Base-by-base conservation (phyloP, 1,140 invertebrate species). In the Drosophila oshimai region DNA sequence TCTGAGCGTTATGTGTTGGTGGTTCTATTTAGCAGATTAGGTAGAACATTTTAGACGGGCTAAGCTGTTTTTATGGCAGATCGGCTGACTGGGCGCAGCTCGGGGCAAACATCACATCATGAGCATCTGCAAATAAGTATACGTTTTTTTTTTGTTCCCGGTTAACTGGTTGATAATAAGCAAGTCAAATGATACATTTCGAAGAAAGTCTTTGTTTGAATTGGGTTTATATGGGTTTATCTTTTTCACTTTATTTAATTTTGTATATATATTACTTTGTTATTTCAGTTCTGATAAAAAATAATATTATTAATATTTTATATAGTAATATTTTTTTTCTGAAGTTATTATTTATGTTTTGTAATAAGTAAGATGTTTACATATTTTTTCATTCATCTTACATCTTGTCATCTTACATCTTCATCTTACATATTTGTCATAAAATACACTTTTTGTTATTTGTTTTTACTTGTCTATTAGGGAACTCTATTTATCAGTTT, bases 101-200 rank as follows among this genome's bases (percentile, higher is more conserved):
- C 46, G 86, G 34, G 34, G 46, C 65, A 75, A 86, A 73, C 41
- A 84, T 81, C 58, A 84, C 46, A 77, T 72, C 41, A 62, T 72
- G 78, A 54, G 47, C 58, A 60, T 53, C 74, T 80, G 60, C 26
- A 86, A 75, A 45, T 72, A 84, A 44, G 47, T 67, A 31, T 39
- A 54, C 15, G 44, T 49, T 53, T 51, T 76, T 49, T 49, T 29
- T 57, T 58, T 70, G 20, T 67, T 41, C n/a, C 50, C 29, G 28
- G 33, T 15, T 54, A 47, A 36, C 9, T 42, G 24, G 29, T 15
- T 54, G 62, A 69, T 69, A 67, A 75, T 34, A 10, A 54, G 33
- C 24, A 26, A 53, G 17, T 22, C 29, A 60, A 36, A 31, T 22
- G 42, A 55, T 50, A 50, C 41, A 37, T 26, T 44, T 37, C 44